Evolutionary conservation across 2,888 invertebrate species (phyloP).

Genomic region (Temnothorax rugatulus): DNA sequence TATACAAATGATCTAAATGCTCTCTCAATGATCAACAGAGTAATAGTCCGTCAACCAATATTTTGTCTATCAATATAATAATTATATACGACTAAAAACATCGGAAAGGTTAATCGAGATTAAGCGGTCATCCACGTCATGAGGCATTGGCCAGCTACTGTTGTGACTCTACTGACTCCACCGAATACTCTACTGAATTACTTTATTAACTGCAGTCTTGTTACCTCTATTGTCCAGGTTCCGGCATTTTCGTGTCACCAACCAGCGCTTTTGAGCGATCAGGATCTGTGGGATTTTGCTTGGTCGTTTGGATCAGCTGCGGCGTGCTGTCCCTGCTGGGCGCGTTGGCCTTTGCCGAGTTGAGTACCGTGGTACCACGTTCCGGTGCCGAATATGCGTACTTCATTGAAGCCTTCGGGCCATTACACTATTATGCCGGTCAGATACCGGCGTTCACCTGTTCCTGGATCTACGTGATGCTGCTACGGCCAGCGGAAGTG

Average conservation of each 20-base stretch:
- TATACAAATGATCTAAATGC: background rate
- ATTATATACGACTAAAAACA: slow-evolving; percentile 4
- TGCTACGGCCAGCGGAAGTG: slow-evolving; percentile 92
- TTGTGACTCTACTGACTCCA: background rate
- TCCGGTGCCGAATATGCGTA: slow-evolving; percentile 95
- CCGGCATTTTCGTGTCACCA: slow-evolving; percentile 95
- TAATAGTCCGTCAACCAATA: background rate
- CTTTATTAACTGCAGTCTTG: slow-evolving; percentile 24
- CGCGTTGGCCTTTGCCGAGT: slow-evolving; percentile 93
- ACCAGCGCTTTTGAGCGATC: slow-evolving; percentile 91
- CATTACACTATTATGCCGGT: slow-evolving; percentile 90
- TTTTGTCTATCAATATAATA: slow-evolving; percentile 12
- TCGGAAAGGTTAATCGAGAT: slow-evolving; percentile 69
- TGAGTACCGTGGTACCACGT: slow-evolving; percentile 92
- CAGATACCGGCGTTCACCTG: slow-evolving; percentile 92
- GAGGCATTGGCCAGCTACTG: slow-evolving; percentile 45
- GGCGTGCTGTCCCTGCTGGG: slow-evolving; percentile 93
- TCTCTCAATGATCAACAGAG: background rate
- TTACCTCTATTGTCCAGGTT: slow-evolving; percentile 85
- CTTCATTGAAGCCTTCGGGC: slow-evolving; percentile 91
- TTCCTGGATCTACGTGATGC: slow-evolving; percentile 92
- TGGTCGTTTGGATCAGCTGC: slow-evolving; percentile 93
- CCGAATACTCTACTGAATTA: slow-evolving; percentile 19
- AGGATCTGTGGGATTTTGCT: slow-evolving; percentile 93
- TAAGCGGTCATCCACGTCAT: slow-evolving; percentile 69